Evolutionary conservation across 2,888 invertebrate genomes (phyloP).

Genomic region (Prionchulus punctatus): DNA sequence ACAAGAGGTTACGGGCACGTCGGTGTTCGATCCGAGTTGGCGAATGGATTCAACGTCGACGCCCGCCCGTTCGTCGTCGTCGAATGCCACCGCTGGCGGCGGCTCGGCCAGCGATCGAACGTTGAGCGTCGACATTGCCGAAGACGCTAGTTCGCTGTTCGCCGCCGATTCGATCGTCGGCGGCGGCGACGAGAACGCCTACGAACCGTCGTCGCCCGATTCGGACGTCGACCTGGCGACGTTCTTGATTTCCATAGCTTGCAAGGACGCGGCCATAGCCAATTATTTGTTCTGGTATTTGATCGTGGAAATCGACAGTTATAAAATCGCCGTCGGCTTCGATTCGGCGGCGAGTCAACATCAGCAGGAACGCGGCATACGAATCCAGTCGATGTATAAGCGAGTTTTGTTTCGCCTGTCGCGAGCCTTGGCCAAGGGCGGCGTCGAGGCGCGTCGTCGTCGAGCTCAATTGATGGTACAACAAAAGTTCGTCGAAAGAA

Average conservation of each 20-base stretch:
- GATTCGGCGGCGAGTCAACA: neutral
- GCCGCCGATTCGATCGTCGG: neutral
- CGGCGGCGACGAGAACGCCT: neutral
- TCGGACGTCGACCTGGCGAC: conserved; percentile 53
- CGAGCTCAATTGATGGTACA: conserved; percentile 62
- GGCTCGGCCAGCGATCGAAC: too few species aligned
- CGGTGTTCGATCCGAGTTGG: too few species aligned
- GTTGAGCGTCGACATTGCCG: neutral
- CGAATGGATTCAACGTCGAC: too few species aligned
- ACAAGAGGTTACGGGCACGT: conserved; percentile 2
- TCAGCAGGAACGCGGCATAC: neutral
- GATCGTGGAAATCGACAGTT: conserved; percentile 77
- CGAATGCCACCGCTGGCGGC: neutral
- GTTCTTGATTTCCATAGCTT: conserved; percentile 54
- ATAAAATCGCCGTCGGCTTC: conserved; percentile 22
- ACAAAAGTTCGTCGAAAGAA: conserved; percentile 71
- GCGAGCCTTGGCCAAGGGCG: conserved; percentile 42
- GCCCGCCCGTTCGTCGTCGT: neutral
- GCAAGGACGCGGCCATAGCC: conserved; percentile 61
- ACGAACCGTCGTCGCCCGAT: neutral
- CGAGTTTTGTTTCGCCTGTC: conserved; percentile 74
- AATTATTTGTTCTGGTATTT: conserved; percentile 96
- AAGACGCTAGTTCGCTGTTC: neutral
- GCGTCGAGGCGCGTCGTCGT: conserved; percentile 34
- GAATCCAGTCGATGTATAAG: conserved; percentile 51